Base-by-base conservation (phyloP, 2,113 vertebrate genomes). In the Oxyruncus cristatus region DNA sequence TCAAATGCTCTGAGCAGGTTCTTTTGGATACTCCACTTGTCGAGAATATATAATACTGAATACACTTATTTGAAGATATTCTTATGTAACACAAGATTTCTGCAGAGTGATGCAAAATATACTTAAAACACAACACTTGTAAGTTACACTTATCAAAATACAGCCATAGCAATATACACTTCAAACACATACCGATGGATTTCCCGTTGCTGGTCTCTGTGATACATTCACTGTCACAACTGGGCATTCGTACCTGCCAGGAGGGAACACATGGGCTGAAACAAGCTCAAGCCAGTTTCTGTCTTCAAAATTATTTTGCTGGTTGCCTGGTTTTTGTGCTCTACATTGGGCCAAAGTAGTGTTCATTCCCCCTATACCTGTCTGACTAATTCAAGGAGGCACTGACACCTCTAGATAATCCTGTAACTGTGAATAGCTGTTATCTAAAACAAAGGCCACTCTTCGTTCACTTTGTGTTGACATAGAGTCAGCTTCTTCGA, bases 151-250 rank as follows among this genome's bases (percentile, higher is more conserved):
- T 85, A 13, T 20, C 27, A 73, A 73, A 85, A 63, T 39, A 39
- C 4, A 81, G 11, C 14, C 39, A 35, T 11, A 53, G 2, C 27
- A 88, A 44, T 7, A 17, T 5, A 39, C 9, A 30, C 9, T 30
- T 85, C 23, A 53, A 68, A 28, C 17, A 28, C 42, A 28, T 8
- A 42, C 7, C 15, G 12, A 23, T 22, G 6, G 39, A 5, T 53
- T 73, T 68, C 21, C 24, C 9, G 6, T 22, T 77, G 21, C 9
- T 1, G 3, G 7, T 35, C 15, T 77, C n/a, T 42, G 22, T 13
- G 23, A 11, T 52, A 12, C 32, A 22, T n/a, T 62, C 26, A 27
- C 14, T 4, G 0, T 42, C 9, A 32, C 0, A 3, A 4, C 18
- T 63, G 47, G 20, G 6, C 6, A 4, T 26, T 28, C 9, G n/a